phyloP scores from a whole-genome alignment of 2,113 vertebrate species.

The Crotalus horridus region DNA sequence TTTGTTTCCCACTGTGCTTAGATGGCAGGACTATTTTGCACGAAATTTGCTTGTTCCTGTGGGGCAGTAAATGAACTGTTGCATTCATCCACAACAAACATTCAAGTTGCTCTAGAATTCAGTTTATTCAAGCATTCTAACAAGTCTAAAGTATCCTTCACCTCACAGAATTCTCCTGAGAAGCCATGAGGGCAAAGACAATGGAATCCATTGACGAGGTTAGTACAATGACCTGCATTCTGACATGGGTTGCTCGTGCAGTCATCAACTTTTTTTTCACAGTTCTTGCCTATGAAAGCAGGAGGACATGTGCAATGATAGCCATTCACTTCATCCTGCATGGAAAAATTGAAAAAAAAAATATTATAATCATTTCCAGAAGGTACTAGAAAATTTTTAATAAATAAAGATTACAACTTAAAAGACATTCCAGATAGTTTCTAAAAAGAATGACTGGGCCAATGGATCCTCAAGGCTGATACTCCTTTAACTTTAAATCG shows the following conservation, averaged over 20 bases:
- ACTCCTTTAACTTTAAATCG: neutral
- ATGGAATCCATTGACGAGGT: slow-evolving; percentile 73
- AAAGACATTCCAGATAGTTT: neutral
- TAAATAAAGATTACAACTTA: neutral
- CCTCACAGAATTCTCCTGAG: slow-evolving; percentile 84
- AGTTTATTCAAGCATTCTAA: slow-evolving; percentile 10
- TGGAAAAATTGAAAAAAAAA: neutral
- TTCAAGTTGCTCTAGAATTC: slow-evolving; percentile 36
- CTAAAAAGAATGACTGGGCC: too few species aligned
- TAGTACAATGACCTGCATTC: slow-evolving; percentile 79
- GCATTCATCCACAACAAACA: neutral
- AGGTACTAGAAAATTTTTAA: neutral
- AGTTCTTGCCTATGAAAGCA: slow-evolving; percentile 86
- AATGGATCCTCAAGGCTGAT: neutral
- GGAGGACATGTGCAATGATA: slow-evolving; percentile 83
- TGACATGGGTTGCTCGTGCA: slow-evolving; percentile 83
- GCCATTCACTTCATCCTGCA: slow-evolving; percentile 72
- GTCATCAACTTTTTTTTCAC: slow-evolving; percentile 75
- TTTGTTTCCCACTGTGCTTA: neutral
- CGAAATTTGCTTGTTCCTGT: slow-evolving; percentile 49
- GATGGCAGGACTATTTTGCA: slow-evolving; percentile 5
- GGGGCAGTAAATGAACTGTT: slow-evolving; percentile 26
- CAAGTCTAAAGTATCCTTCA: slow-evolving; percentile 62
- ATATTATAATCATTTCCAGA: neutral
- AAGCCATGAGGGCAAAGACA: slow-evolving; percentile 85